phyloP scores from a whole-genome alignment of 2,113 vertebrate species.

The Mus spicilegus region DNA sequence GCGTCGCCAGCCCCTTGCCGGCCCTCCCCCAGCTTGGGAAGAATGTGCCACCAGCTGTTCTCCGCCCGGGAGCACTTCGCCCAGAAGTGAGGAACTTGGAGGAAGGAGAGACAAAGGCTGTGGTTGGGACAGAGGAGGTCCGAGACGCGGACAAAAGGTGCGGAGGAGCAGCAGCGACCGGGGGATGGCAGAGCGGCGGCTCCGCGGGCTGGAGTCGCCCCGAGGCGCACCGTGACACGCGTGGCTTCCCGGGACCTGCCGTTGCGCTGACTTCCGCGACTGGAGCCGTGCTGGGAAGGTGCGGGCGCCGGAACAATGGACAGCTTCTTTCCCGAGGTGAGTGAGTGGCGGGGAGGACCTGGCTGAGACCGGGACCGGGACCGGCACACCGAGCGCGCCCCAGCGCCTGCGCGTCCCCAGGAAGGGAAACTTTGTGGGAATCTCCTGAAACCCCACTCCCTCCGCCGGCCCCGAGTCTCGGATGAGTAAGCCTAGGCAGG shows the following conservation, averaged over 20 bases:
- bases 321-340: conserved; percentile 93
- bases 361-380: background rate
- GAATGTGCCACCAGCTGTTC: conserved; percentile 79
- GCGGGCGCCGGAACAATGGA: conserved; percentile 86
- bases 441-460: background rate
- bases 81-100: conserved; percentile 68
- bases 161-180: background rate
- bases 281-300: conserved; percentile 67
- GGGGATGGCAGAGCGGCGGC: conserved; percentile 70
- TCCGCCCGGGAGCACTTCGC: conserved; percentile 40
- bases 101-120: conserved; percentile 78
- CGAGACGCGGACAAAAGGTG: conserved; percentile 70
- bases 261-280: conserved; percentile 73
- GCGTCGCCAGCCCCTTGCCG: background rate
- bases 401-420: background rate
- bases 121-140: conserved; percentile 57
- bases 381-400: background rate
- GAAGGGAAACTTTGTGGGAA: conserved; percentile 37
- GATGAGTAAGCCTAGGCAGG: conserved; percentile 57
- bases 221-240: conserved; percentile 71
- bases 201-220: conserved; percentile 7
- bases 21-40: conserved; percentile 28
- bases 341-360: conserved; percentile 77
- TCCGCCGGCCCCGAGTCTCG: background rate
- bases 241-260: conserved; percentile 53